These are phyloP conservation scores for Adelges cooleyi DNA, from an alignment of 1,140 invertebrate genomes.

Conservation along the genomic window DNA sequence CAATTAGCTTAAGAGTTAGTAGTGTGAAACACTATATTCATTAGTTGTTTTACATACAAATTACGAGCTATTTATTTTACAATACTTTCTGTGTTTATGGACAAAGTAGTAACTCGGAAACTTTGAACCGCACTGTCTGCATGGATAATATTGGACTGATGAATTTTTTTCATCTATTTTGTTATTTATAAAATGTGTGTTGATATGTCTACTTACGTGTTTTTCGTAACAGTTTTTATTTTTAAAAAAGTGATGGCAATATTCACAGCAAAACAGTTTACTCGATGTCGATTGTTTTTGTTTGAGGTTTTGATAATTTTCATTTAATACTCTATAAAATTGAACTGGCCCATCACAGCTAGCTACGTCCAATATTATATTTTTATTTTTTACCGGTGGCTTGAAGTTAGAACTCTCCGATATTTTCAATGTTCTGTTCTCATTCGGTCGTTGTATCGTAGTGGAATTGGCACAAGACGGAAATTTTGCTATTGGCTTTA, in stretches of 20 bases:
- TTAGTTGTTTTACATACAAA: not conserved
- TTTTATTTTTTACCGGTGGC: constrained; percentile 33
- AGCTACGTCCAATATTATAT: constrained; percentile 64
- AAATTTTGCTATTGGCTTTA: constrained; percentile 11
- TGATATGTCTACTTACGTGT: constrained; percentile 1
- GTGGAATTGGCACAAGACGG: not conserved
- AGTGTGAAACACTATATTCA: too few species aligned
- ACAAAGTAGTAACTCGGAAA: constrained; percentile 89
- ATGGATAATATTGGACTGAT: constrained; percentile 71
- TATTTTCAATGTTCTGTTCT: constrained; percentile 19
- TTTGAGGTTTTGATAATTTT: constrained; percentile 47
- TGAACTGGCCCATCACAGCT: constrained; percentile 77
- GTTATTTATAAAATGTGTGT: not conserved
- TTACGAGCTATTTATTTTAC: not conserved
- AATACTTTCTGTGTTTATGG: constrained; percentile 68
- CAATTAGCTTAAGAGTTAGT: too few species aligned
- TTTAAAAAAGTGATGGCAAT: constrained; percentile 69
- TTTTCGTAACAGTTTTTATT: constrained; percentile 64
- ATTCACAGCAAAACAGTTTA: constrained; percentile 45
- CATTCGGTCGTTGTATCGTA: constrained; percentile 1
- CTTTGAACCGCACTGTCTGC: constrained; percentile 81
- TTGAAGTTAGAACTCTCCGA: constrained; percentile 22
- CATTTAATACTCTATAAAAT: constrained; percentile 65
- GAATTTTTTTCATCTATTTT: constrained; percentile 41
- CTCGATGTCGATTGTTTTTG: constrained; percentile 11